These are phyloP conservation scores for Clistopyga incitator DNA, from an alignment of 2,888 invertebrate species.

Conservation along the genomic window DNA sequence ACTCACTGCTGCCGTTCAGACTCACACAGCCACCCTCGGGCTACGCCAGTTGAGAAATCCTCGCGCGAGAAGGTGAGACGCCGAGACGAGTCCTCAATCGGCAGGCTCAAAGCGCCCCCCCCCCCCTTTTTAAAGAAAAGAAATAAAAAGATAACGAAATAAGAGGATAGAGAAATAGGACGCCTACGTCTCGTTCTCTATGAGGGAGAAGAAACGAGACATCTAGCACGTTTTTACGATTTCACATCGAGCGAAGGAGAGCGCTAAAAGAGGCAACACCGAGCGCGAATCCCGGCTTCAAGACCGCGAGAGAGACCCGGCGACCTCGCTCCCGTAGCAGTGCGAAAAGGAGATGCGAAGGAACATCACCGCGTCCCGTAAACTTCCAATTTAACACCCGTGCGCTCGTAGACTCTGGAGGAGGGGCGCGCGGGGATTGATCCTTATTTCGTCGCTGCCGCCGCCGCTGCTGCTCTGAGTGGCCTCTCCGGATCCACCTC, in stretches of 20 bases:
- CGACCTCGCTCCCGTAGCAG: constrained; percentile 36
- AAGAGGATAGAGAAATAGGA: constrained; percentile 59
- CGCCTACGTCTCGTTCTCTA: constrained; percentile 65
- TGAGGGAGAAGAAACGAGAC: constrained; percentile 32
- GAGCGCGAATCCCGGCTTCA: constrained; percentile 32
- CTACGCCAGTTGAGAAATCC: constrained; percentile 69
- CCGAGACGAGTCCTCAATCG: constrained; percentile 70
- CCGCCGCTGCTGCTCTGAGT: neutral
- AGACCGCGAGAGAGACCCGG: constrained; percentile 17
- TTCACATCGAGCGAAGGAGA: constrained; percentile 5
- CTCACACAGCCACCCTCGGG: constrained; percentile 58
- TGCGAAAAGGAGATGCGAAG: constrained; percentile 4
- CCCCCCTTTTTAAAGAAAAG: constrained; percentile 50
- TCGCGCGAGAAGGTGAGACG: constrained; percentile 70
- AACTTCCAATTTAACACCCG: constrained; percentile 53
- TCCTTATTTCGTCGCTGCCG: constrained; percentile 32
- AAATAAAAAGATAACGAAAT: constrained; percentile 40
- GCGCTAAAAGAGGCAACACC: constrained; percentile 1
- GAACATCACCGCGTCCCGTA: constrained; percentile 26
- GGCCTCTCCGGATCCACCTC: constrained; percentile 23
- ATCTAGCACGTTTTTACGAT: constrained; percentile 27
- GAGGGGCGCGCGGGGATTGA: constrained; percentile 29
- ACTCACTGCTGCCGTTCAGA: constrained; percentile 10
- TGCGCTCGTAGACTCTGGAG: neutral
- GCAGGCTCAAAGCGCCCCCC: constrained; percentile 31